These are phyloP conservation scores for Hydroisotoma schaefferi DNA, from an alignment of 2,888 invertebrate species.

Conservation along the genomic window DNA sequence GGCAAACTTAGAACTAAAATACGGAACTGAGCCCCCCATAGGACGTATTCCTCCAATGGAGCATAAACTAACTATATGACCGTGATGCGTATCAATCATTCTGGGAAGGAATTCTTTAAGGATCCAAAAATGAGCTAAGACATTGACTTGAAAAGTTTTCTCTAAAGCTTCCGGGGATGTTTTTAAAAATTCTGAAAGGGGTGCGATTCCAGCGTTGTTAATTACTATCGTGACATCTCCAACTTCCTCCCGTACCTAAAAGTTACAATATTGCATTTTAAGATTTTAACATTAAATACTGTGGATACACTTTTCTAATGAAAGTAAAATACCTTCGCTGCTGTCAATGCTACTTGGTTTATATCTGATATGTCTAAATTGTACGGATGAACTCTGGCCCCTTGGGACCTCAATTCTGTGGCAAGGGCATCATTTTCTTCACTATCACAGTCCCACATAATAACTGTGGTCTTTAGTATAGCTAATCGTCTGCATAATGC, in stretches of 20 bases:
- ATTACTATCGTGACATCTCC: slow-evolving; percentile 12
- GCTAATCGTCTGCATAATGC: background rate
- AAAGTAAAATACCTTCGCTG: background rate
- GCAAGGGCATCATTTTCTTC: background rate
- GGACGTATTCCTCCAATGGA: slow-evolving; percentile 2
- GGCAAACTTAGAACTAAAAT: slow-evolving; percentile 5
- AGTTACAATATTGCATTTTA: background rate
- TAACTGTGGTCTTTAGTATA: background rate
- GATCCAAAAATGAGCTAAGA: slow-evolving; percentile 10
- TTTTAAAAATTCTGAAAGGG: slow-evolving; percentile 1
- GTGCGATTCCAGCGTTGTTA: slow-evolving; percentile 11
- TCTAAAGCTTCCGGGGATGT: slow-evolving; percentile 5
- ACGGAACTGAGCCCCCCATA: slow-evolving; percentile 4
- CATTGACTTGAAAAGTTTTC: slow-evolving; percentile 13
- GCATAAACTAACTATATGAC: slow-evolving; percentile 12
- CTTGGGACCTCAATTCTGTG: background rate
- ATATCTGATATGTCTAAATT: slow-evolving; percentile 6
- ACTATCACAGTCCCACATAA: slow-evolving; percentile 13
- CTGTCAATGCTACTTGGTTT: background rate
- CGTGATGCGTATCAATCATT: slow-evolving; percentile 13
- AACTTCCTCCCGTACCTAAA: slow-evolving; percentile 7
- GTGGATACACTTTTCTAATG: background rate
- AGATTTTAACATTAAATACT: background rate
- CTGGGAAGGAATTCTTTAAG: slow-evolving; percentile 8
- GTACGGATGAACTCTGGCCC: slow-evolving; percentile 1